Conservation (phyloP, 2,113 vertebrate genomes). For the Pao palembangensis region DNA sequence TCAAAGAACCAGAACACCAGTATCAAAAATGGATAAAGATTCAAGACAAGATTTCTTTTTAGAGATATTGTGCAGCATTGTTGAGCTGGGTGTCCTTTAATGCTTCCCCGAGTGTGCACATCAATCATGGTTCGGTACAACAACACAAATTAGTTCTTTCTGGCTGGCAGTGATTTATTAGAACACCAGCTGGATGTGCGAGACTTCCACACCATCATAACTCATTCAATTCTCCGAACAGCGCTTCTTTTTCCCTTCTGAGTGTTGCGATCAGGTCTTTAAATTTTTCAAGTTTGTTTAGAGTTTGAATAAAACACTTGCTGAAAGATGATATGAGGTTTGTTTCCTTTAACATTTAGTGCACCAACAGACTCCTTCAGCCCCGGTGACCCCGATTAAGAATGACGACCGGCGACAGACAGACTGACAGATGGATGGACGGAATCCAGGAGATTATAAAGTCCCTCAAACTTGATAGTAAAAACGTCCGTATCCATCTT, state of each 20-base stretch:
- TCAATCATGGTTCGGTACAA: conserved; percentile 69
- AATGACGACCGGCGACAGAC: too few relatives aligned
- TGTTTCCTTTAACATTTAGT: too few relatives aligned
- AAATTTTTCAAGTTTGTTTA: too few relatives aligned
- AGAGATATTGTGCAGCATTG: conserved; percentile 42
- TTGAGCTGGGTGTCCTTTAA: conserved; percentile 58
- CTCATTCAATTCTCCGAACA: conserved; percentile 69
- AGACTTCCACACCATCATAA: conserved; percentile 67
- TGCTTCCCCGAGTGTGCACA: conserved; percentile 54
- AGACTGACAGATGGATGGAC: too few relatives aligned
- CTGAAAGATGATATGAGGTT: background rate
- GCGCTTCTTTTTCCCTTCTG: conserved; percentile 42
- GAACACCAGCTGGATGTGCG: conserved; percentile 63
- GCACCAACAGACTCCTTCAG: too few relatives aligned
- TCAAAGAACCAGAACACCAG: conserved; percentile 33
- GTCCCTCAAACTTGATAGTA: too few relatives aligned
- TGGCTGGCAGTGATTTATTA: conserved; percentile 71
- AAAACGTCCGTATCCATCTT: too few relatives aligned
- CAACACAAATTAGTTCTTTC: conserved; percentile 71
- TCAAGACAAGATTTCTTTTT: conserved; percentile 29
- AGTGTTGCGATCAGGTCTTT: conserved; percentile 53
- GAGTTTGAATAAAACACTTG: background rate
- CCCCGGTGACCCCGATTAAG: too few relatives aligned
- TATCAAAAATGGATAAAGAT: conserved; percentile 54
- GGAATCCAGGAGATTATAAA: too few relatives aligned